These are phyloP conservation scores for Drosophila pandora DNA, from an alignment of 1,140 invertebrate genomes.

Conservation along the genomic window DNA sequence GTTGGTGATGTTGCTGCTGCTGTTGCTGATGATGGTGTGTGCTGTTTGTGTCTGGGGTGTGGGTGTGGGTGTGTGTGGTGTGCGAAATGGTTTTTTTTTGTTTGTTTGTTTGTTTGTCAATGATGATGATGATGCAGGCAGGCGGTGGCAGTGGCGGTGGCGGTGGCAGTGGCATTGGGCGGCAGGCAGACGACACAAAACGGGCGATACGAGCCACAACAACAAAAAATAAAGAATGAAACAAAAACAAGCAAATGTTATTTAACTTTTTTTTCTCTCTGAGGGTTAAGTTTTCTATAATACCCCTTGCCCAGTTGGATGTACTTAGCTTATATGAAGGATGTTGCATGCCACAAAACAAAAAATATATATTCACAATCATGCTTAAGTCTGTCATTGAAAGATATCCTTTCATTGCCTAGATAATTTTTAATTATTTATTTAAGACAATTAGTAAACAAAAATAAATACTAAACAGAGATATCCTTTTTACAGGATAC, in stretches of 20 bases:
- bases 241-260: conserved; percentile 77
- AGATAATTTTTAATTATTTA: background rate
- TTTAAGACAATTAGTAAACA: too few species aligned
- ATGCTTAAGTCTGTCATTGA: background rate
- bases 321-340: conserved; percentile 11
- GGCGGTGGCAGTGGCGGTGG: conserved; percentile 31
- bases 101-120: conserved; percentile 14
- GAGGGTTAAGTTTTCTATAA: conserved; percentile 22
- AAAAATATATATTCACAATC: background rate
- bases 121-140: conserved; percentile 45
- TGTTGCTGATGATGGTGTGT: conserved; percentile 65
- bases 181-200: conserved; percentile 56
- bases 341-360: conserved; percentile 19
- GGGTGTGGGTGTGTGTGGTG: conserved; percentile 28
- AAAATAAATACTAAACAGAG: background rate
- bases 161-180: conserved; percentile 13
- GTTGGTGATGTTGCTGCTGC: conserved; percentile 45
- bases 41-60: conserved; percentile 71
- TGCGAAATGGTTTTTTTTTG: conserved; percentile 25
- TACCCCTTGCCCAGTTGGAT: conserved; percentile 33
- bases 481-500: conserved; percentile 11
- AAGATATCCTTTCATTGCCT: background rate
- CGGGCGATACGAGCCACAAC: conserved; percentile 65
- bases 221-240: conserved; percentile 56
- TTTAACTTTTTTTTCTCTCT: conserved; percentile 46